Base-by-base conservation (phyloP, 2,888 invertebrate genomes). In the Caenorhabditis auriculariae region DNA sequence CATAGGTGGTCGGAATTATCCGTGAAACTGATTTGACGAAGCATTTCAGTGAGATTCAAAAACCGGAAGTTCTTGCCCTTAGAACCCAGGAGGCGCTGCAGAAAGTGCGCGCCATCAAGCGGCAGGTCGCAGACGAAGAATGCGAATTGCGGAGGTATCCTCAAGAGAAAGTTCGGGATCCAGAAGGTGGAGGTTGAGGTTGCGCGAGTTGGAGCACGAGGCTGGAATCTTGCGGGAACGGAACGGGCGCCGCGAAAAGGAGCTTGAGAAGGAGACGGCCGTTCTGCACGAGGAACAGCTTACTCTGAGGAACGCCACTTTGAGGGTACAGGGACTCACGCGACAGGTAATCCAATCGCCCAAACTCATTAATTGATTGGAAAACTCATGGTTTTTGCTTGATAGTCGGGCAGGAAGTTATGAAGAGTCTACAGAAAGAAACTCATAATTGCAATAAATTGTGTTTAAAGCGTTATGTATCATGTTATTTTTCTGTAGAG, bases 311-410 rank as follows among this genome's bases (percentile, higher is more conserved):
- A 85, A 93, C 87, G 95, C 95, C n/a, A 93, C 95, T 82, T 91
- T 91, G 80, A 93, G 93, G 85, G 95, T 95, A 81, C 94, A 96
- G 82, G 92, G 93, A 84, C 86, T 96, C 82, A 93, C 93, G 66
- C 51, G 60, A 52, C 70, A 76, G 59, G 74, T 71, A 44, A 51
- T 57, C n/a, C 4, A 35, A 6, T 6, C 7, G 45, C 7, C 17
- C 5, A 21, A 38, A 23, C 21, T 12, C 26, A 24, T 42, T n/a
- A n/a, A n/a, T n/a, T n/a, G n/a, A n/a, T n/a, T n/a, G n/a, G n/a
- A n/a, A n/a, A n/a, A n/a, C n/a, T n/a, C n/a, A n/a, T n/a, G n/a
- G n/a, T n/a, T n/a, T n/a, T n/a, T n/a, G n/a, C n/a, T n/a, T n/a
- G n/a, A n/a, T n/a, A n/a, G n/a, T n/a, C n/a, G n/a, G n/a, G n/a